Evolutionary conservation across 2,113 vertebrate species (phyloP).

Genomic region (Callipepla californica): DNA sequence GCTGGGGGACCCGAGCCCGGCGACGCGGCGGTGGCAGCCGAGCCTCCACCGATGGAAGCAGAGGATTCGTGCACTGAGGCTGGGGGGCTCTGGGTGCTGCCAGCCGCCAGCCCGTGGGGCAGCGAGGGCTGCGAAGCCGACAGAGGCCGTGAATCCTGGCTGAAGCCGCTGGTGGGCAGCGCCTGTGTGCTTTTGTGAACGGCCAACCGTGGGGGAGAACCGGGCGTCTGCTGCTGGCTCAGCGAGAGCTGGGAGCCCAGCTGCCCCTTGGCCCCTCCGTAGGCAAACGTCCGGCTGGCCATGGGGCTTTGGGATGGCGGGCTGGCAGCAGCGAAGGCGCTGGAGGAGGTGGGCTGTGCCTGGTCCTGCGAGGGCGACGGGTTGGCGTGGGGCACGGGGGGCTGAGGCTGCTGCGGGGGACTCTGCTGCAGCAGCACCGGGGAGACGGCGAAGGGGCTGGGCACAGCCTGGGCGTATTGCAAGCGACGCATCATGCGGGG

Average conservation of each 20-base stretch:
- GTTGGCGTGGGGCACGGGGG: constrained; percentile 77
- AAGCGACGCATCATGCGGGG: constrained; percentile 89
- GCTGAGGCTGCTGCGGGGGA: constrained; percentile 74
- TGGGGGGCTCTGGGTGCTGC: constrained; percentile 82
- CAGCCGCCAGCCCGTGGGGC: constrained; percentile 83
- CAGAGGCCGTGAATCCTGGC: constrained; percentile 89
- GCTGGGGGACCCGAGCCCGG: constrained; percentile 14
- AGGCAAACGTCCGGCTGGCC: constrained; percentile 85
- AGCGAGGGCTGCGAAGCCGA: constrained; percentile 94
- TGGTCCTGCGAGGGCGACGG: constrained; percentile 70
- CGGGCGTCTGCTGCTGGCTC: constrained; percentile 80
- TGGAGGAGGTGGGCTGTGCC: constrained; percentile 37
- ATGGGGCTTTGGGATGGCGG: constrained; percentile 85
- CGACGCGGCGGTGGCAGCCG: constrained; percentile 47
- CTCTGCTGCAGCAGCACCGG: constrained; percentile 82
- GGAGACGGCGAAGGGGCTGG: constrained; percentile 83
- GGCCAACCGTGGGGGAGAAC: constrained; percentile 81
- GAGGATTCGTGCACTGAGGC: constrained; percentile 83
- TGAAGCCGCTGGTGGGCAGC: constrained; percentile 85
- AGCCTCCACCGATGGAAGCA: constrained; percentile 78
- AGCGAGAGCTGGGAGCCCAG: constrained; percentile 90
- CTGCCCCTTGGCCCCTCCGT: constrained; percentile 69
- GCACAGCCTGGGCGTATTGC: constrained; percentile 86
- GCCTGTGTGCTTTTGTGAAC: constrained; percentile 87
- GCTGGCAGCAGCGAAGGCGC: constrained; percentile 82